A percentile compares a stretch with the other conserved stretches of the same genome.
Evolutionary conservation across 2,113 vertebrate genomes (phyloP).

Genomic region (Bos indicus): DNA sequence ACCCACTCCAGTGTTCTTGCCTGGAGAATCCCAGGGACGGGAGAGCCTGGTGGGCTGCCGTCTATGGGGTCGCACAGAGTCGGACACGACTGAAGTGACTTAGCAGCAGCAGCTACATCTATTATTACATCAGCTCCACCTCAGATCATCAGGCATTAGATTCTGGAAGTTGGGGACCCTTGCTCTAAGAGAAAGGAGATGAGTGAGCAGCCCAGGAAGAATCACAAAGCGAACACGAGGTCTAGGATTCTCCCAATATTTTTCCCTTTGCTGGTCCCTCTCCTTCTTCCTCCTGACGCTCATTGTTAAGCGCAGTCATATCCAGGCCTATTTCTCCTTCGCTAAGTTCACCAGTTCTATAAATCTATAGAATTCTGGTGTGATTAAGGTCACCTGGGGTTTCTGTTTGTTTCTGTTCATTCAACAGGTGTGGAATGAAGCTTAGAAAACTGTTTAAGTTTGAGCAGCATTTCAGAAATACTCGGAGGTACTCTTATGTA

Average conservation of each 20-base stretch:
- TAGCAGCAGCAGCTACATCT: neutral
- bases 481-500: neutral
- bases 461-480: neutral
- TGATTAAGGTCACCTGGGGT: neutral
- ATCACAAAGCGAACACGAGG: neutral
- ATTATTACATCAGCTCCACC: neutral
- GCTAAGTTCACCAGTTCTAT: neutral
- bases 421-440: neutral
- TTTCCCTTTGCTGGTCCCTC: neutral
- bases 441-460: neutral
- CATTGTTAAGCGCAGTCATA: neutral
- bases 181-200: neutral
- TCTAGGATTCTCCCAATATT: neutral
- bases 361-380: neutral
- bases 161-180: neutral
- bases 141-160: neutral
- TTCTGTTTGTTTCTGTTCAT: neutral
- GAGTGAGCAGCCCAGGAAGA: neutral
- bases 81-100: no score
- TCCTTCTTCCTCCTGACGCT: neutral
- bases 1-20: no score
- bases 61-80: no score
- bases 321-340: neutral
- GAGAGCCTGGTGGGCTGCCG: no score
- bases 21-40: no score